Conservation (phyloP, 23 tunicate species). For the Corella eumyota region DNA sequence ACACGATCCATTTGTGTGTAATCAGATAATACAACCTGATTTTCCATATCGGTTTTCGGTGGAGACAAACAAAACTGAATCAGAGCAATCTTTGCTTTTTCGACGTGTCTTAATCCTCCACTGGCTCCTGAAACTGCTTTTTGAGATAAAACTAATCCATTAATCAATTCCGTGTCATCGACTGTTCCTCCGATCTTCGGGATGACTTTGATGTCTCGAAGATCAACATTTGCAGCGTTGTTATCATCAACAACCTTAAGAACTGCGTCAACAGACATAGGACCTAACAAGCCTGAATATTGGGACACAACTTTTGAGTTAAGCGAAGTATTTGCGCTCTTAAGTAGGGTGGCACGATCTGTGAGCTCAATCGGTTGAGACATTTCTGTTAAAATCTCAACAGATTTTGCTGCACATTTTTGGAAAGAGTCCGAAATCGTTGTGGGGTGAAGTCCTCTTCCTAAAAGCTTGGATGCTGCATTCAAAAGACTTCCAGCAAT, state of each 20-base stretch:
- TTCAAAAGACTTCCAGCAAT: conserved; percentile 84
- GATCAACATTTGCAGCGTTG: conserved; percentile 61
- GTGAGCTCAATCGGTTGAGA: conserved; percentile 61
- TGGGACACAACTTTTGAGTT: conserved; percentile 95
- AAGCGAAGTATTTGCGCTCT: conserved; percentile 91
- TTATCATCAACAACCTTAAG: conserved; percentile 75
- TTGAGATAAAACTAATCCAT: conserved; percentile 82
- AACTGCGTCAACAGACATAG: conserved; percentile 90
- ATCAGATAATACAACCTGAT: conserved; percentile 82
- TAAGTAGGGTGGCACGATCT: conserved; percentile 64
- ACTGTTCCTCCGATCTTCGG: conserved; percentile 96
- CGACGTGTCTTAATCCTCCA: conserved; percentile 69
- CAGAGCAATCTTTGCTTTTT: conserved; percentile 90
- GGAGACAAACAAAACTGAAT: conserved; percentile 95
- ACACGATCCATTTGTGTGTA: conserved; percentile 99
- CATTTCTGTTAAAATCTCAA: conserved; percentile 69
- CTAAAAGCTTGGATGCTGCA: conserved; percentile 84
- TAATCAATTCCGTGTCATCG: conserved; percentile 87
- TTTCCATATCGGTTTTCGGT: conserved; percentile 99
- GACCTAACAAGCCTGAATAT: conserved; percentile 78
- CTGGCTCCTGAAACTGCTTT: conserved; percentile 74
- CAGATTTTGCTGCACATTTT: conserved; percentile 70
- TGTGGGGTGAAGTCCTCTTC: conserved; percentile 91
- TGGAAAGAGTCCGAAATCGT: conserved; percentile 93
- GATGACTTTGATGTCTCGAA: conserved; percentile 74